phyloP scores from a whole-genome alignment of 2,888 invertebrate genomes.

The Lapara coniferarum region DNA sequence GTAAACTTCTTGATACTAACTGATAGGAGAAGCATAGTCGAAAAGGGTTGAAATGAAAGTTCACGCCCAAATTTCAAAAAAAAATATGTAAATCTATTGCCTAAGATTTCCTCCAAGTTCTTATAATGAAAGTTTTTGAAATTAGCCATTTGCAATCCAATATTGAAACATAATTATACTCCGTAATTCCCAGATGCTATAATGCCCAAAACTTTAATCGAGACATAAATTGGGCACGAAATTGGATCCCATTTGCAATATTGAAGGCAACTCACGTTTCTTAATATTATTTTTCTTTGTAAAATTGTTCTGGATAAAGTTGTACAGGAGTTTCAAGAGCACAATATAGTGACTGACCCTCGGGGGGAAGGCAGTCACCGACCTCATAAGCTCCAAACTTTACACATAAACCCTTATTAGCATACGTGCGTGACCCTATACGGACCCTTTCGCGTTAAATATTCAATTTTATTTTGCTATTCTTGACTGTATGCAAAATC shows the following conservation, averaged over 20 bases:
- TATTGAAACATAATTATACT: neutral
- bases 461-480: constrained; percentile 15
- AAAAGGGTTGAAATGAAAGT: too few relatives aligned
- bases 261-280: constrained; percentile 7
- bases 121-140: too few relatives aligned
- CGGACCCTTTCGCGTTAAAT: neutral
- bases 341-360: constrained; percentile 10
- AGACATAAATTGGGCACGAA: constrained; percentile 11
- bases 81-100: too few relatives aligned
- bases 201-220: neutral
- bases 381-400: constrained; percentile 18
- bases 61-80: too few relatives aligned
- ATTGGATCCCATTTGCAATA: neutral
- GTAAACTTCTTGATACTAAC: too few relatives aligned
- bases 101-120: too few relatives aligned
- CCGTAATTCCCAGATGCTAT: constrained; percentile 13
- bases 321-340: constrained; percentile 11
- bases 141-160: neutral
- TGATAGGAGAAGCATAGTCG: too few relatives aligned
- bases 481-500: neutral
- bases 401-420: constrained; percentile 25
- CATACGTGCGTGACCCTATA: constrained; percentile 9
- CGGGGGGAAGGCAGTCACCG: neutral
- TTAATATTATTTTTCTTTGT: constrained; percentile 16
- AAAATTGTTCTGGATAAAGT: constrained; percentile 4